Conservation (phyloP, 35 echinoderm and acorn worm genomes). For the Anneissia japonica region DNA sequence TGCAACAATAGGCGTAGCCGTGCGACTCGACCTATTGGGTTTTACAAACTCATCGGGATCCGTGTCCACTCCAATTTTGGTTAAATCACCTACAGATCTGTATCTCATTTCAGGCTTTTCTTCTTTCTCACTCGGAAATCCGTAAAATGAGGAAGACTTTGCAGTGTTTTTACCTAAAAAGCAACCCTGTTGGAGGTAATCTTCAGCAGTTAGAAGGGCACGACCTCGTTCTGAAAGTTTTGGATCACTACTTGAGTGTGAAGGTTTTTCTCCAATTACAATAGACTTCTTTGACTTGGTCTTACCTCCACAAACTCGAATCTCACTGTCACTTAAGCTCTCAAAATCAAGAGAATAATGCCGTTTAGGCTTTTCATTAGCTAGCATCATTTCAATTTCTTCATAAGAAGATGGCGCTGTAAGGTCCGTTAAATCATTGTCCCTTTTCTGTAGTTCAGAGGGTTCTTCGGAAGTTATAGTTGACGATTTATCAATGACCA, state of each 20-base stretch:
- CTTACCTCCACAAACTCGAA: background rate
- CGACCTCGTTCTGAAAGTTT: background rate
- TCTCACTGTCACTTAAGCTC: background rate
- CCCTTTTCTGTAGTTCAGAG: background rate
- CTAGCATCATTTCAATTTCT: background rate
- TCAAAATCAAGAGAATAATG: background rate
- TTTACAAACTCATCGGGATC: background rate
- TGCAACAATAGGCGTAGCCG: conserved; percentile 19
- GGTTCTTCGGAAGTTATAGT: background rate
- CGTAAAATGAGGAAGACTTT: background rate
- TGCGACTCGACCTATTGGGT: background rate
- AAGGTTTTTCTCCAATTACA: background rate
- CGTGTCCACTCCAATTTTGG: conserved; percentile 44
- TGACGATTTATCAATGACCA: background rate
- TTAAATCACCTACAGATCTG: conserved; percentile 64
- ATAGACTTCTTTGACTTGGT: background rate
- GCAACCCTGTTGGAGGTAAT: background rate
- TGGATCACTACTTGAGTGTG: background rate
- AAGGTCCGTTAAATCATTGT: background rate
- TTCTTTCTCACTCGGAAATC: background rate
- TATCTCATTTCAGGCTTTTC: conserved; percentile 62
- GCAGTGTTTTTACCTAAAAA: background rate
- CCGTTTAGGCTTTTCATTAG: background rate
- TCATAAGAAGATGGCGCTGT: background rate
- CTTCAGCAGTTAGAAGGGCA: background rate